Conservation (phyloP, 1,140 invertebrate genomes). For the Drosophila suzukii region DNA sequence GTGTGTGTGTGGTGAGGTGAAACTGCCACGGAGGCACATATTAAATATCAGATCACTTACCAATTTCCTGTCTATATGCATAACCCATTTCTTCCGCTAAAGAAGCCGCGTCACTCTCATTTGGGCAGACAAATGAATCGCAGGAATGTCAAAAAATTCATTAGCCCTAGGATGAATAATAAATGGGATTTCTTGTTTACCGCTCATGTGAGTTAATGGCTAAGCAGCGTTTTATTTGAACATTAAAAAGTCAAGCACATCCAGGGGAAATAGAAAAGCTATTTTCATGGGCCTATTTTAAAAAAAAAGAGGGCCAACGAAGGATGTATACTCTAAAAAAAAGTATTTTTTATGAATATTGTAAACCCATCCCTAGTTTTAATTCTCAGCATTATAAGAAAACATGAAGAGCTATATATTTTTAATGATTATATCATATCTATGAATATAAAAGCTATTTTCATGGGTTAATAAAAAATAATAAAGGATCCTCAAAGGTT, state of each 20-base stretch:
- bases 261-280: slow-evolving; percentile 6
- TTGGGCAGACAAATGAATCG: slow-evolving; percentile 1
- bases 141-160: slow-evolving; percentile 28
- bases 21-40: neutral
- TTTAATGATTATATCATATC: too few species aligned
- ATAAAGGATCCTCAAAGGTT: too few species aligned
- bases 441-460: too few species aligned
- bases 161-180: slow-evolving; percentile 7
- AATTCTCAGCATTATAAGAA: too few species aligned
- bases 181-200: slow-evolving; percentile 1
- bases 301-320: neutral
- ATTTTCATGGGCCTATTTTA: neutral
- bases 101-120: slow-evolving; percentile 6
- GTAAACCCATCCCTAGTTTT: too few species aligned
- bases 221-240: slow-evolving; percentile 8
- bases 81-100: neutral
- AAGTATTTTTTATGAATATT: neutral
- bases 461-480: too few species aligned
- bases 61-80: slow-evolving; percentile 17
- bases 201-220: neutral
- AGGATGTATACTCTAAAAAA: neutral
- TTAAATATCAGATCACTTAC: slow-evolving; percentile 30
- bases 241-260: slow-evolving; percentile 16
- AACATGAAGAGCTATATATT: too few species aligned
- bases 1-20: too few species aligned